phyloP scores from a whole-genome alignment of 2,888 invertebrate genomes.

The Idaea dimidiata region DNA sequence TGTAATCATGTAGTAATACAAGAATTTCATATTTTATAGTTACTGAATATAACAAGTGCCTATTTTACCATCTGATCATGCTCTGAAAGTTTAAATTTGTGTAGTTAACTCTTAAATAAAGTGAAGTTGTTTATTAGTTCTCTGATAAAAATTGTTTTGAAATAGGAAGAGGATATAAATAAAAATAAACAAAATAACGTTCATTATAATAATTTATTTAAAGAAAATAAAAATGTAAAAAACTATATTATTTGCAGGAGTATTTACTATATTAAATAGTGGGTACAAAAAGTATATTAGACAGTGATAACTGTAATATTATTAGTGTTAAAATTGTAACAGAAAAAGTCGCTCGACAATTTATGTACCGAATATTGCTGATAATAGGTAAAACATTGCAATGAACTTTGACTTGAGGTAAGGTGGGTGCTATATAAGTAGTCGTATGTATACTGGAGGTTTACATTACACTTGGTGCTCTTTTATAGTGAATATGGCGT shows the following conservation, averaged over 20 bases:
- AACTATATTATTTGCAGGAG: slow-evolving; percentile 29
- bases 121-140: slow-evolving; percentile 15
- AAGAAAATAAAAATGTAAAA: slow-evolving; percentile 34
- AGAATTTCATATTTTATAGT: background rate
- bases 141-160: slow-evolving; percentile 23
- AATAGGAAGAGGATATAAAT: slow-evolving; percentile 33
- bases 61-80: slow-evolving; percentile 20
- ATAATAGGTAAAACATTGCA: slow-evolving; percentile 11
- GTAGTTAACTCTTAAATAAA: background rate
- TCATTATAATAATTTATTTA: slow-evolving; percentile 43
- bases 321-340: background rate
- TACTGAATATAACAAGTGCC: slow-evolving; percentile 17
- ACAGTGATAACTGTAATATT: background rate
- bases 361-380: slow-evolving; percentile 8
- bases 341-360: background rate
- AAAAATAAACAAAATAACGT: slow-evolving; percentile 34
- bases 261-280: slow-evolving; percentile 9
- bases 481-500: slow-evolving; percentile 63
- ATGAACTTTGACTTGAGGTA: slow-evolving; percentile 40
- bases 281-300: background rate
- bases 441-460: slow-evolving; percentile 52
- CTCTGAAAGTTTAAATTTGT: background rate
- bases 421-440: slow-evolving; percentile 71
- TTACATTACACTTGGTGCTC: slow-evolving; percentile 61
- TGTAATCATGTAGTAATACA: background rate